Evolutionary conservation across 2,888 invertebrate genomes (phyloP).

Genomic region (Agrotis segetum): DNA sequence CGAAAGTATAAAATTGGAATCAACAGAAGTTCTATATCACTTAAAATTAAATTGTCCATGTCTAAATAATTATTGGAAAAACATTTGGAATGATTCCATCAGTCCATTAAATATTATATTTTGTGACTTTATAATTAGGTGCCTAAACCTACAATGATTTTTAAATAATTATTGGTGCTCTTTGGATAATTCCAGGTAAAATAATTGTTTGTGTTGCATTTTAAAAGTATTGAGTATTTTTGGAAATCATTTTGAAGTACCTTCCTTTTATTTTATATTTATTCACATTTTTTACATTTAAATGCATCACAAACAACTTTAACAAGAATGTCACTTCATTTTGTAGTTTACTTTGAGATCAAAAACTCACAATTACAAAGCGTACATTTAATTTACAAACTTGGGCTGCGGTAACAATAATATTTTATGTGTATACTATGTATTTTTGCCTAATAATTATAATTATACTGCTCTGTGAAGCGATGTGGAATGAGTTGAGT

Average conservation of each 20-base stretch:
- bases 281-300: neutral
- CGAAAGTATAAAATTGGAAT: slow-evolving; percentile 35
- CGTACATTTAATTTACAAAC: slow-evolving; percentile 55
- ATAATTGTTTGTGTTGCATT: slow-evolving; percentile 34
- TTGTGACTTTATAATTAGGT: slow-evolving; percentile 42
- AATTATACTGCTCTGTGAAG: slow-evolving; percentile 25
- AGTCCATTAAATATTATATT: slow-evolving; percentile 63
- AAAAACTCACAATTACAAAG: slow-evolving; percentile 79
- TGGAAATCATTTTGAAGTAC: neutral
- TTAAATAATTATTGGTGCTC: slow-evolving; percentile 49
- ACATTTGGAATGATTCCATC: slow-evolving; percentile 74
- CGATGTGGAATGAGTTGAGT: slow-evolving; percentile 35
- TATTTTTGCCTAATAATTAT: slow-evolving; percentile 11
- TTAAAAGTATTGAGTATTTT: slow-evolving; percentile 48
- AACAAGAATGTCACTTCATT: slow-evolving; percentile 52
- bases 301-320: slow-evolving; percentile 51
- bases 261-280: neutral
- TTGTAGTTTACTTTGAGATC: slow-evolving; percentile 77
- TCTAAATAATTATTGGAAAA: slow-evolving; percentile 44
- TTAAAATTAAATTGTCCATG: slow-evolving; percentile 47
- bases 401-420: slow-evolving; percentile 38
- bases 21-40: slow-evolving; percentile 26
- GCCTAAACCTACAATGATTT: slow-evolving; percentile 35
- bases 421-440: slow-evolving; percentile 45
- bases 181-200: slow-evolving; percentile 52